Evolutionary conservation across 2,888 invertebrate genomes (phyloP), one percentile per base, ranked within the genome.

Genomic region (Acrobasis consociella): DNA sequence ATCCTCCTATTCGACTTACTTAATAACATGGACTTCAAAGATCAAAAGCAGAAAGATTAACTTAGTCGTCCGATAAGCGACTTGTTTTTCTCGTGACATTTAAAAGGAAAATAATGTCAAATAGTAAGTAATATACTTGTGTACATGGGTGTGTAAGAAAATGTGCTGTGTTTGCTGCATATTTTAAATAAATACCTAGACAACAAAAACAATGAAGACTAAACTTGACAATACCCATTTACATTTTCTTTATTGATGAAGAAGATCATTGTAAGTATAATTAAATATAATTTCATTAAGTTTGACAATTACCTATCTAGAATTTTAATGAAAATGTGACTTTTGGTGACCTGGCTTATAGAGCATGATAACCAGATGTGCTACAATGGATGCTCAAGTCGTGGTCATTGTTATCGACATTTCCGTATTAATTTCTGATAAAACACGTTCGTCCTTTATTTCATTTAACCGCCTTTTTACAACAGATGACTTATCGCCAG

Each of bases 401-500:
- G 46, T n/a, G n/a, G 2, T 46, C 11, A 37, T 31, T 17, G 16
- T 56, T 17, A 56, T 56, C 39, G 16, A 39, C 39, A 37, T 50
- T 39, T 31, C 16, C 58, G 31, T 10, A 49, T 60, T 67, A 64
- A 52, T n/a, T 52, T 15, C 49, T 49, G 62, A 58, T 58, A 53
- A 64, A 39, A 49, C 53, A 58, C 55, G 55, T 39, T 11, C 16
- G 42, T 39, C 8, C 37, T 10, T 39, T 39, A 39, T 39, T 15
- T 55, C 15, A 38, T 55, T 16, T 5, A 42, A 53, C 15, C 7
- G 15, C 15, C 38, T 42, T 15, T 59, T 59, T 58, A 46, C n/a
- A 46, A 16, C 31, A 37, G 37, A 37, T 58, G 49, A 37, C 22
- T 60, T 59, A 59, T 50, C 58, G 3, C 22, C 10, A n/a, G 17